A percentile compares a stretch with the other conserved stretches of the same genome.
Evolutionary conservation across 2,888 invertebrate species (phyloP).

Genomic region (Aproaerema taeniolella): DNA sequence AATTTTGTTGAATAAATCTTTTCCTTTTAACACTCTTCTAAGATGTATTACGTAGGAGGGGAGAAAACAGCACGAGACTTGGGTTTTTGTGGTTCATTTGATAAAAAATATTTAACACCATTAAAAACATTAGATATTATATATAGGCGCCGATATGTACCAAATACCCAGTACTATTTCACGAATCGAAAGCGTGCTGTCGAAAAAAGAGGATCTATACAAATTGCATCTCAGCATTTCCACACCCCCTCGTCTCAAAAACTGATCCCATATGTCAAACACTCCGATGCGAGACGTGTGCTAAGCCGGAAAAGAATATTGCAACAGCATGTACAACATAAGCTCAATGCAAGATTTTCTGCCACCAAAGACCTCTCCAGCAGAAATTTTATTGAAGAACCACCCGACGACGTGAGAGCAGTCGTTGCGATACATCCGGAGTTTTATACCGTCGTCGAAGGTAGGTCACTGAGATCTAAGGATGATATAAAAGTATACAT

Average conservation of each 20-base stretch:
- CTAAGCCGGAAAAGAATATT: constrained; percentile 37
- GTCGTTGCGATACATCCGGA: constrained; percentile 81
- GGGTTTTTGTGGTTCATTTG: no score
- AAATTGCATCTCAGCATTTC: constrained; percentile 38
- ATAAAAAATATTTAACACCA: no score
- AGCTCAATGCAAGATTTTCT: constrained; percentile 61
- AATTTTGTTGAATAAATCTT: no score
- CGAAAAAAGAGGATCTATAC: background rate
- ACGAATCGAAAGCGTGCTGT: constrained; percentile 57
- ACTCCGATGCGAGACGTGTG: constrained; percentile 61
- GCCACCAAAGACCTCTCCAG: constrained; percentile 72
- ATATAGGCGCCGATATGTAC: constrained; percentile 63
- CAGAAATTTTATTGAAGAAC: constrained; percentile 75
- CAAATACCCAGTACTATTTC: constrained; percentile 67
- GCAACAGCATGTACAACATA: constrained; percentile 48
- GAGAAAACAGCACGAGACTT: no score
- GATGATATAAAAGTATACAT: constrained; percentile 79
- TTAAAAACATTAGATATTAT: constrained; percentile 63
- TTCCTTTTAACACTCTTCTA: no score
- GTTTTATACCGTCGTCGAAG: constrained; percentile 80
- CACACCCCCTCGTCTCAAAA: constrained; percentile 60
- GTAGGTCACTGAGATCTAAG: constrained; percentile 76
- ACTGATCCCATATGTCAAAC: constrained; percentile 62
- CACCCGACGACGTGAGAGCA: constrained; percentile 73
- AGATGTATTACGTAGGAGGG: no score